Evolutionary conservation across 2,113 vertebrate genomes (phyloP).

Genomic region (Mixornis gularis): DNA sequence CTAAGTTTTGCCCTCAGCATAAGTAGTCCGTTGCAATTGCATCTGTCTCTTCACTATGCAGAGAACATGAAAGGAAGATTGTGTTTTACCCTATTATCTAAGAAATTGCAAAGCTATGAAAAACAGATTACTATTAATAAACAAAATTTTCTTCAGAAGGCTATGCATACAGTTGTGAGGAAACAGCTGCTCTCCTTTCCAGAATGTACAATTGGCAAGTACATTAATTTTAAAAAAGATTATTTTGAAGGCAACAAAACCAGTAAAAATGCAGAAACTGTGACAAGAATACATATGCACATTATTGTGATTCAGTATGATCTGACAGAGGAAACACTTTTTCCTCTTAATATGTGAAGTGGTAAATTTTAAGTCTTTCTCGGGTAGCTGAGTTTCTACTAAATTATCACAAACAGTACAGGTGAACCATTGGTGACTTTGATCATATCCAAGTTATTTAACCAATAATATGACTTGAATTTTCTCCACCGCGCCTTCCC

Average conservation of each 20-base stretch:
- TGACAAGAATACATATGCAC: not conserved
- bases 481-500: not conserved
- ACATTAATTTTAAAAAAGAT: conserved; percentile 16
- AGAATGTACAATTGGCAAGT: conserved; percentile 23
- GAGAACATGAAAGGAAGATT: conserved; percentile 39
- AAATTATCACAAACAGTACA: not conserved
- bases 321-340: not conserved
- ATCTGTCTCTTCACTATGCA: conserved; percentile 45
- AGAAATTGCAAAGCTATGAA: conserved; percentile 33
- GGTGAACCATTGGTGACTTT: not conserved
- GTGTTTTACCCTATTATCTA: conserved; percentile 52
- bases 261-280: conserved; percentile 6
- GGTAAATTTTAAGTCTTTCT: not conserved
- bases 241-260: conserved; percentile 33
- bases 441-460: not conserved
- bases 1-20: conserved; percentile 37
- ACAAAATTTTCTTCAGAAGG: conserved; percentile 43
- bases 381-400: not conserved
- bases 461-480: not conserved
- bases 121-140: conserved; percentile 63
- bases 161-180: conserved; percentile 7
- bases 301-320: not conserved
- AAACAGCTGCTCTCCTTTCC: conserved; percentile 45
- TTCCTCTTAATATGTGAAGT: not conserved
- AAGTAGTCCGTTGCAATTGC: conserved; percentile 30